Evolutionary conservation across 1,140 invertebrate species (phyloP).

Genomic region (Holcopasites calliopsidis): DNA sequence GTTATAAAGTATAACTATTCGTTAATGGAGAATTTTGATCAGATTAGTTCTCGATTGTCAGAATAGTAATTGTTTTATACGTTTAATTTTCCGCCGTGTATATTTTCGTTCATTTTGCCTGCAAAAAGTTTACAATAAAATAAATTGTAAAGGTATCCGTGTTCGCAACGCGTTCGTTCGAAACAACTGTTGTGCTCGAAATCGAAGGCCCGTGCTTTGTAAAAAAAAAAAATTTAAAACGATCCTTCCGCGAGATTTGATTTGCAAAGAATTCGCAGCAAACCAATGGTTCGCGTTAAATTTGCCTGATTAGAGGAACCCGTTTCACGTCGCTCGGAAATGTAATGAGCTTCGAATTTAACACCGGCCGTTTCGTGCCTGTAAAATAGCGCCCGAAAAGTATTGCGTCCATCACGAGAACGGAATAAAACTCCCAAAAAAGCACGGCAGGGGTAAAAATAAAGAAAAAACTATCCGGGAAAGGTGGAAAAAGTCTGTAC

Average conservation of each 20-base stretch:
- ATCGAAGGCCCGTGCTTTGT: background rate
- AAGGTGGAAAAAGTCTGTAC: conserved; percentile 24
- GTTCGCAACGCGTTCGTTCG: background rate
- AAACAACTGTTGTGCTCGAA: background rate
- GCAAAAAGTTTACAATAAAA: too few species aligned
- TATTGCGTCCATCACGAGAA: background rate
- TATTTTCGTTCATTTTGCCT: too few species aligned
- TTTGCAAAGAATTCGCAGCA: background rate
- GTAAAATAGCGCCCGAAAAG: background rate
- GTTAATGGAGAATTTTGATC: background rate
- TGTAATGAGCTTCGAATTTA: background rate
- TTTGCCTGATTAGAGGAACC: background rate
- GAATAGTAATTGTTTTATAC: too few species aligned
- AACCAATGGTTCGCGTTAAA: background rate
- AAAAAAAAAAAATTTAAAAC: conserved; percentile 3
- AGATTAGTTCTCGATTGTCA: too few species aligned
- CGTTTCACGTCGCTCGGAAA: background rate
- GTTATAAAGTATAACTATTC: background rate
- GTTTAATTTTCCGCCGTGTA: too few species aligned
- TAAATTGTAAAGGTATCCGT: too few species aligned
- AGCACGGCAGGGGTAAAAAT: background rate
- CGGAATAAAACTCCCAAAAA: background rate
- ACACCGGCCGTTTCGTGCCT: background rate
- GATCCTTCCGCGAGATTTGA: background rate
- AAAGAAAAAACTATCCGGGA: background rate